Evolutionary conservation across 2,888 invertebrate species (phyloP), one percentile per base, ranked within the genome.

Genomic region (Conomelus anceps): DNA sequence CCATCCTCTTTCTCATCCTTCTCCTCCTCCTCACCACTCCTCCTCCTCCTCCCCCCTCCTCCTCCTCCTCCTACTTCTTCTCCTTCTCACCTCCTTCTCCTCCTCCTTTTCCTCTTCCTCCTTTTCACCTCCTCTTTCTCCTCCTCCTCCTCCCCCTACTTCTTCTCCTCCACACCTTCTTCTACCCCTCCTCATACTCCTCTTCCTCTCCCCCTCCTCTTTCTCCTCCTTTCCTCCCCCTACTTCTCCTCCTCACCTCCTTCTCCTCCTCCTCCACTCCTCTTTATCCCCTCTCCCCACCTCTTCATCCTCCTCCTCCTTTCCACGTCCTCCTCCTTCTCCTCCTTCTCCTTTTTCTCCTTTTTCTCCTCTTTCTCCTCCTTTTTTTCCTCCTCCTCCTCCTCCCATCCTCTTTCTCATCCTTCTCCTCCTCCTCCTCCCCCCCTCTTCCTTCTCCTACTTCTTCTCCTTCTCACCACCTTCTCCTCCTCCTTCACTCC

Each of bases 391-490:
- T 84, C 88, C 88, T 86, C 88, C 41, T 29, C 22, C 88, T 87
- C 89, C 87, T 89, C 89, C 89, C n/a, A n/a, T 63, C 26, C 85
- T 90, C 88, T 26, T 87, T 89, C 88, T 87, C 89, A n/a, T n/a
- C n/a, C 88, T 87, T 89, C 87, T 89, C 89, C 89, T 63, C 26
- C 85, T 90, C 88, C 34, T 87, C 89, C 88, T 87, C 89, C 90
- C 89, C 88, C 85, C 89, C 90, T 26, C 63, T 90, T 85, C 88
- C 89, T 90, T 86, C 89, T 89, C 89, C 41, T 26, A 41, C 23
- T 7, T 84, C 22, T 84, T 89, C 24, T 87, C 89, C 87, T 88
- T 89, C 86, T 88, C n/a, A n/a, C n/a, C n/a, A n/a, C 41, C 41
- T 22, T 90, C 88, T 34, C 89, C 29, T 88, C 24, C 29, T 87